Evolutionary conservation across 2,888 invertebrate species (phyloP).

Genomic region (Hesperia comma): DNA sequence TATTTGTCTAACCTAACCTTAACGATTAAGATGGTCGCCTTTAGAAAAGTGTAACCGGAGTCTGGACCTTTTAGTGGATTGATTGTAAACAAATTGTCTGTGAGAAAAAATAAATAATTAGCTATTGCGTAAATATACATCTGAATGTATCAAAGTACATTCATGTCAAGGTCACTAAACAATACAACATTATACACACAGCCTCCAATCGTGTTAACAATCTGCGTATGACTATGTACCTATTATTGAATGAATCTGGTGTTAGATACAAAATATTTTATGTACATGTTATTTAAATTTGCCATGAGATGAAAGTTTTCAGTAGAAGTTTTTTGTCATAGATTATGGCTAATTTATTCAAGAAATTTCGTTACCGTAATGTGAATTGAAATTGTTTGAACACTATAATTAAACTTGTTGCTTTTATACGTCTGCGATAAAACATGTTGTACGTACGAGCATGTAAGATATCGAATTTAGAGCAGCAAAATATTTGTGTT

Average conservation of each 20-base stretch:
- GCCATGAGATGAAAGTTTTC: no score
- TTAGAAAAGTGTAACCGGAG: no score
- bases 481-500: background rate
- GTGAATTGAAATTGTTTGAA: background rate
- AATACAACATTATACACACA: constrained; percentile 62
- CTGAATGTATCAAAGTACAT: constrained; percentile 58
- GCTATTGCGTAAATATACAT: constrained; percentile 68
- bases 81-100: background rate
- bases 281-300: no score
- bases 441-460: no score
- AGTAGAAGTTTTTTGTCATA: background rate
- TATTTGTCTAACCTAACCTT: no score
- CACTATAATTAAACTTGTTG: background rate
- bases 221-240: constrained; percentile 41
- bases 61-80: background rate
- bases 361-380: background rate
- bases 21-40: no score
- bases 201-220: constrained; percentile 54
- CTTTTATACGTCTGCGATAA: no score
- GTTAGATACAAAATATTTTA: constrained; percentile 12
- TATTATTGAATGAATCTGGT: constrained; percentile 19
- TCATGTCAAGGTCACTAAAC: constrained; percentile 74
- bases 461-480: background rate
- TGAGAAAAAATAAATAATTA: constrained; percentile 52
- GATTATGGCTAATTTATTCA: background rate